Conservation (phyloP, 1,140 invertebrate genomes). For the Brachionus paranguensis region DNA sequence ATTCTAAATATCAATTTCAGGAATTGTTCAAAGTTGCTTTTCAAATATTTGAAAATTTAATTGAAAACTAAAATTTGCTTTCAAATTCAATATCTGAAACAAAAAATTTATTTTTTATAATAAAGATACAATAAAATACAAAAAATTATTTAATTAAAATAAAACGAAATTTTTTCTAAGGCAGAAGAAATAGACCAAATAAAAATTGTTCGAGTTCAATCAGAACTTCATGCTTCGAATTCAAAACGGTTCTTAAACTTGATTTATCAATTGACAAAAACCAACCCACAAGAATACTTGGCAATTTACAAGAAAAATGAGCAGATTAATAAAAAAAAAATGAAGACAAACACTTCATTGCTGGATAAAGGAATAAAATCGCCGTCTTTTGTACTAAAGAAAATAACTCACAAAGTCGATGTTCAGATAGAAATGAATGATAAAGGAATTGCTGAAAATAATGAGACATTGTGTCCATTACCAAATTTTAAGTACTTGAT, state of each 20-base stretch:
- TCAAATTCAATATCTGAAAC: no score
- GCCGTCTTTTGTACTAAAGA: neutral
- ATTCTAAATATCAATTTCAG: no score
- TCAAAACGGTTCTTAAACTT: neutral
- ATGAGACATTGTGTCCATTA: neutral
- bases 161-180: neutral
- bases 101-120: no score
- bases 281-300: neutral
- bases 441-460: neutral
- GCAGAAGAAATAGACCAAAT: slow-evolving; percentile 23
- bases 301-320: neutral
- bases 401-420: neutral
- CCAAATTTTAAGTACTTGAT: neutral
- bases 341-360: neutral
- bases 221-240: neutral
- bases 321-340: neutral
- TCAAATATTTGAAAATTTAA: no score
- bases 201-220: slow-evolving; percentile 1
- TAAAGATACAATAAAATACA: no score
- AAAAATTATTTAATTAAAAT: no score
- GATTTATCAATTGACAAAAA: neutral
- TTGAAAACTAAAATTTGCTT: no score
- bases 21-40: no score
- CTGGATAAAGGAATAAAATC: neutral
- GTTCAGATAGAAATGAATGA: neutral